phyloP scores from a whole-genome alignment of 2,113 vertebrate genomes.

The Ctenodactylus gundi region DNA sequence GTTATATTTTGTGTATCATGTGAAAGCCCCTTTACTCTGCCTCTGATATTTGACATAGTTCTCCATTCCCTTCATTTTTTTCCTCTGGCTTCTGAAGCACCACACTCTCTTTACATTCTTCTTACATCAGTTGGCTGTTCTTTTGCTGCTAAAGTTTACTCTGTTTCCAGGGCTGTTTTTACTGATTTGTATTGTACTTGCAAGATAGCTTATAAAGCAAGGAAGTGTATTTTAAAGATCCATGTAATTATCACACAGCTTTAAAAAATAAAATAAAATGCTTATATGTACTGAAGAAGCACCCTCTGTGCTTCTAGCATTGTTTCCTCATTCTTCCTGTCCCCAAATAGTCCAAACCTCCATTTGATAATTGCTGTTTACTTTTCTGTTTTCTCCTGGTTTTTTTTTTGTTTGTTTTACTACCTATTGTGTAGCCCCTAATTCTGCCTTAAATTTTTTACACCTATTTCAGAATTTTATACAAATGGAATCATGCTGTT shows the following conservation, averaged over 20 bases:
- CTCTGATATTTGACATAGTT: neutral
- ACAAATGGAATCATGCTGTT: conserved; percentile 16
- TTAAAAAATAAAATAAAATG: conserved; percentile 11
- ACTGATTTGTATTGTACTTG: neutral
- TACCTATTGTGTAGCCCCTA: neutral
- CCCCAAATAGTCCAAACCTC: neutral
- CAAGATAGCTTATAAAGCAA: conserved; percentile 5
- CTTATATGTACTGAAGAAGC: neutral
- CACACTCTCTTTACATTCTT: neutral
- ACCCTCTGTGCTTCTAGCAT: neutral
- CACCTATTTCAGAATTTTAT: conserved; percentile 29
- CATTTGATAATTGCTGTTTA: neutral
- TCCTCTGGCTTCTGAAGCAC: neutral
- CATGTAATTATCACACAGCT: neutral
- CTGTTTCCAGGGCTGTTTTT: neutral
- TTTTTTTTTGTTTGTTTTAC: neutral
- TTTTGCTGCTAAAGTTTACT: neutral
- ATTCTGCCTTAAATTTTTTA: neutral
- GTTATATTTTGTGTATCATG: neutral
- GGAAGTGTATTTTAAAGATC: neutral
- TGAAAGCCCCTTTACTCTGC: conserved; percentile 10
- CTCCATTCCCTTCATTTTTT: neutral
- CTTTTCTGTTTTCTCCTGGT: neutral
- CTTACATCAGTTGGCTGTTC: neutral
- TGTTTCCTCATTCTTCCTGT: neutral